phyloP scores from a whole-genome alignment of 1,140 invertebrate genomes.

The Nymphalis io region DNA sequence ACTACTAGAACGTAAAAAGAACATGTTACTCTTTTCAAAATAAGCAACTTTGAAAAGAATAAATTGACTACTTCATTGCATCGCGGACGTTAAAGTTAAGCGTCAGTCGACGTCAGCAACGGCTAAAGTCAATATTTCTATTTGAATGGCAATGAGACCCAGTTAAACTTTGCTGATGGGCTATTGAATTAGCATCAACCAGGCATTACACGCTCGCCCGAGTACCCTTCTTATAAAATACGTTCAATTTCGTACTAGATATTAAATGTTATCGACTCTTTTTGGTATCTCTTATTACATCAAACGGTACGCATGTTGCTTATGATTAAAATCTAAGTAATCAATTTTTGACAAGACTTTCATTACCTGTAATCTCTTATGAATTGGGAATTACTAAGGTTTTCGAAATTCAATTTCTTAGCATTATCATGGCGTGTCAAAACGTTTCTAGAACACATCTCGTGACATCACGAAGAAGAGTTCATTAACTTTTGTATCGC shows the following conservation, averaged over 20 bases:
- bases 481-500: no score
- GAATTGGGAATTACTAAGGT: neutral
- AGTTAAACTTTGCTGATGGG: slow-evolving; percentile 54
- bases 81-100: slow-evolving; percentile 14
- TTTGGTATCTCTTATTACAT: slow-evolving; percentile 28
- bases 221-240: slow-evolving; percentile 46
- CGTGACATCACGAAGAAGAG: no score
- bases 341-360: neutral
- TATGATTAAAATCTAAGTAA: neutral
- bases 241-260: slow-evolving; percentile 36
- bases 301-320: slow-evolving; percentile 20
- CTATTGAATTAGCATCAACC: slow-evolving; percentile 62
- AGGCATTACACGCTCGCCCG: slow-evolving; percentile 46
- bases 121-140: slow-evolving; percentile 41
- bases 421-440: no score
- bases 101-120: slow-evolving; percentile 6
- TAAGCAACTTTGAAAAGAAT: neutral
- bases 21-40: no score
- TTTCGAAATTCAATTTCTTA: neutral
- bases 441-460: no score
- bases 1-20: no score
- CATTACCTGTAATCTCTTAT: neutral
- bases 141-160: slow-evolving; percentile 51
- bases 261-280: slow-evolving; percentile 40
- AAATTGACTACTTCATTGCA: slow-evolving; percentile 7